Conservation (phyloP, 2,113 vertebrate genomes). For the Bungarus multicinctus region DNA sequence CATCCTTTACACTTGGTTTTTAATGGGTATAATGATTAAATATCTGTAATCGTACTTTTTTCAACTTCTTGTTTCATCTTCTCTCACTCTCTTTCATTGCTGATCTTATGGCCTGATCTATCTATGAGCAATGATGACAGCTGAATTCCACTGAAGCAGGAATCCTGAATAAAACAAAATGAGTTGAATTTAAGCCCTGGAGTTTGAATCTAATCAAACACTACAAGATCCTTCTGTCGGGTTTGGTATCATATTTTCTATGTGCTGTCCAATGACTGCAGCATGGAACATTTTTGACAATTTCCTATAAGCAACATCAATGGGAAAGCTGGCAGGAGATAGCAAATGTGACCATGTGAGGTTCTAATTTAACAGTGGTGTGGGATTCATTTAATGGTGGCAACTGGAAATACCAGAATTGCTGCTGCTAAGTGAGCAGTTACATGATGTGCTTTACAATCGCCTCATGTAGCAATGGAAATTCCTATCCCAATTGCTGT, state of each 20-base stretch:
- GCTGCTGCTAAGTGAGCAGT: background rate
- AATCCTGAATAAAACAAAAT: background rate
- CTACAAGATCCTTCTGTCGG: background rate
- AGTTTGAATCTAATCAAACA: background rate
- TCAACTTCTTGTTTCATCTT: background rate
- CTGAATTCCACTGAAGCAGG: background rate
- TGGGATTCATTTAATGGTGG: background rate
- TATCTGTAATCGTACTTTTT: background rate
- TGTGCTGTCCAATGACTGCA: background rate
- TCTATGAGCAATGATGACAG: background rate
- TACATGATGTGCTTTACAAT: background rate
- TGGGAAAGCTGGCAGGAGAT: background rate
- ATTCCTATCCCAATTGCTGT: background rate
- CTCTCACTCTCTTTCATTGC: background rate
- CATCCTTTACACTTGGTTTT: background rate
- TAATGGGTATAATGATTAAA: background rate
- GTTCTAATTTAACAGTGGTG: background rate
- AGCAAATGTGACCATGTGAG: background rate
- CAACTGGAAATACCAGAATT: background rate
- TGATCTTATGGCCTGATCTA: background rate
- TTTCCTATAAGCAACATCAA: background rate
- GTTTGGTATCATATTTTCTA: background rate
- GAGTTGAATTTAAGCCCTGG: background rate
- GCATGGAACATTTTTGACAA: background rate
- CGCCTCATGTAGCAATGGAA: background rate